These are phyloP conservation scores for Chelonoidis abingdonii DNA, from an alignment of 2,113 vertebrate genomes.

Conservation along the genomic window DNA sequence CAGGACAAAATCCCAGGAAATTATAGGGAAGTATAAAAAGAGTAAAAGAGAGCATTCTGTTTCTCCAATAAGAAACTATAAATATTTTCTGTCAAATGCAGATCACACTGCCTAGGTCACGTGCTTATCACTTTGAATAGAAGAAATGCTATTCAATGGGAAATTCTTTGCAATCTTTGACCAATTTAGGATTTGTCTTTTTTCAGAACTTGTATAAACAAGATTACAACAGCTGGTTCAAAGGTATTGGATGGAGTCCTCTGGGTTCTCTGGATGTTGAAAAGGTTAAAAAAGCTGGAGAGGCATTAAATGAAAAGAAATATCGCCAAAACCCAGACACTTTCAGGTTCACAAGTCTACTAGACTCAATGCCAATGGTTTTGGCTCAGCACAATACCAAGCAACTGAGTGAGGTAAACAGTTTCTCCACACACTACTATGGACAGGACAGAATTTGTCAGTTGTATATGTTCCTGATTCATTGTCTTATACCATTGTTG, in stretches of 20 bases:
- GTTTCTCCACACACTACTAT: not conserved
- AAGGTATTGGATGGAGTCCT: conserved; percentile 83
- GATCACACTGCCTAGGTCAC: not conserved
- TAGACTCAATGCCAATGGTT: conserved; percentile 81
- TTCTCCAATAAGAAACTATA: not conserved
- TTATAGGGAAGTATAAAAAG: not conserved
- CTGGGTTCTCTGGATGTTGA: conserved; percentile 82
- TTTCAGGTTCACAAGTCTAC: conserved; percentile 81
- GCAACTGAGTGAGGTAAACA: conserved; percentile 82
- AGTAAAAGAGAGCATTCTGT: not conserved
- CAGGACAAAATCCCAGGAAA: not conserved
- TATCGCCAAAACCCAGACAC: conserved; percentile 83
- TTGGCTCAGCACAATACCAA: conserved; percentile 83
- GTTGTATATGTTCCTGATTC: not conserved
- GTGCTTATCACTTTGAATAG: not conserved
- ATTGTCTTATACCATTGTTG: not conserved
- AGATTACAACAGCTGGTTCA: conserved; percentile 83
- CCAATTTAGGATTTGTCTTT: not conserved
- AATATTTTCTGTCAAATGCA: not conserved
- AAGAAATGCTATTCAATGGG: not conserved
- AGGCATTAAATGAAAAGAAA: conserved; percentile 80
- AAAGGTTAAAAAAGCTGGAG: conserved; percentile 81
- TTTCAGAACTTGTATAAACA: conserved; percentile 81
- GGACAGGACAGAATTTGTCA: not conserved
- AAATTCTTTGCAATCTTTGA: not conserved